Conservation (phyloP, 2,113 vertebrate genomes). For the Reinhardtius hippoglossoides region DNA sequence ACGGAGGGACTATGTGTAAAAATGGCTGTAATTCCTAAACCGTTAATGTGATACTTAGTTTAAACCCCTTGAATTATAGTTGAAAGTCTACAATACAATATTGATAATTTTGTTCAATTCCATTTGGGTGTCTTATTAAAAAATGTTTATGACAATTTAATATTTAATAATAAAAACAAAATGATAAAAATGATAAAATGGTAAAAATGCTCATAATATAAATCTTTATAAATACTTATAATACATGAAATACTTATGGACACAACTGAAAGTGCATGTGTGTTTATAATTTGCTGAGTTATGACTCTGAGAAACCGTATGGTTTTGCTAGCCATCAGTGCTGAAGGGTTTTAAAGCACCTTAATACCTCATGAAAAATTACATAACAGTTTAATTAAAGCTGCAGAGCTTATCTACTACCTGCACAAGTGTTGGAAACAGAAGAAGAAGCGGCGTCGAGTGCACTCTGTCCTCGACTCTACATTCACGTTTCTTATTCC, state of each 20-base stretch:
- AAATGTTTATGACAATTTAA: too few relatives aligned
- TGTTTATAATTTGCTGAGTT: too few relatives aligned
- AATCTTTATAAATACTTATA: too few relatives aligned
- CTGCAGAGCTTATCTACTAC: neutral
- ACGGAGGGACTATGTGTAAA: neutral
- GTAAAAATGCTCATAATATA: too few relatives aligned
- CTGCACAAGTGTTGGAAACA: neutral
- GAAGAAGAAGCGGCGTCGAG: neutral
- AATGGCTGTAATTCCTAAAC: neutral
- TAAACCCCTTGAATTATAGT: neutral
- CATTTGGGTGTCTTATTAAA: neutral
- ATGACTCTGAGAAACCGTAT: too few relatives aligned
- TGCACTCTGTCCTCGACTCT: neutral
- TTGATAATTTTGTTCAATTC: neutral
- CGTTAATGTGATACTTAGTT: neutral
- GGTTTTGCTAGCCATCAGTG: neutral
- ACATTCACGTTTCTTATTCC: neutral
- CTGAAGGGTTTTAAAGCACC: neutral
- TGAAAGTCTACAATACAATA: neutral
- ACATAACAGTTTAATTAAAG: neutral
- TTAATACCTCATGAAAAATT: neutral
- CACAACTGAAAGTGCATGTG: neutral
- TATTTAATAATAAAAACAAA: neutral
- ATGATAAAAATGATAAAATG: too few relatives aligned
- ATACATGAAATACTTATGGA: neutral